A percentile compares a stretch with the other conserved stretches of the same genome.
phyloP scores from a whole-genome alignment of 64 coral and sea anemone species.

The Stylophora pistillata region DNA sequence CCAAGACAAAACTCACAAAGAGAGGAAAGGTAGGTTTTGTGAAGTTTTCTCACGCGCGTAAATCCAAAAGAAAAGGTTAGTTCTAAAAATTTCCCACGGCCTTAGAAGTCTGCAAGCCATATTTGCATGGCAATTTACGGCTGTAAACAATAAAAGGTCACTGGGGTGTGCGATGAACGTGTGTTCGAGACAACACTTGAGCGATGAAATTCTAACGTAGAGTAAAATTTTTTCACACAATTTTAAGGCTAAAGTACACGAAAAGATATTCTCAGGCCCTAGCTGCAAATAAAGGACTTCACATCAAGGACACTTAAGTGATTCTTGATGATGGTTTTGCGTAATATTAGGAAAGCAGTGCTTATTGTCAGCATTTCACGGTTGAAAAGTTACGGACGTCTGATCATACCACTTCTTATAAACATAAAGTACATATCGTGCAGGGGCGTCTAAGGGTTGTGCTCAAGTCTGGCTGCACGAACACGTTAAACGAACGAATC shows the following conservation, averaged over 20 bases:
- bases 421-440: neutral
- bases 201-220: neutral
- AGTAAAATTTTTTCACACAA: neutral
- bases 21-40: no score
- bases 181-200: neutral
- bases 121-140: constrained; percentile 27
- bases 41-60: neutral
- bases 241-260: neutral
- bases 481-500: neutral
- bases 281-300: neutral
- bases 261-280: neutral
- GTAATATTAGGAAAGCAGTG: neutral
- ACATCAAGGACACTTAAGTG: neutral
- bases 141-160: constrained; percentile 5
- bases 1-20: neutral
- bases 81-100: constrained; percentile 33
- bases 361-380: constrained; percentile 40
- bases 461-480: neutral
- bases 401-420: neutral
- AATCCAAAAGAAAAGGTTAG: neutral
- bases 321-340: neutral
- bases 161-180: neutral
- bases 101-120: neutral
- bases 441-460: neutral
- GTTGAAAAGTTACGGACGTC: constrained; percentile 6